These are phyloP conservation scores for Cottoperca gobio DNA, from an alignment of 2,797 vertebrate genomes.

Conservation along the genomic window DNA sequence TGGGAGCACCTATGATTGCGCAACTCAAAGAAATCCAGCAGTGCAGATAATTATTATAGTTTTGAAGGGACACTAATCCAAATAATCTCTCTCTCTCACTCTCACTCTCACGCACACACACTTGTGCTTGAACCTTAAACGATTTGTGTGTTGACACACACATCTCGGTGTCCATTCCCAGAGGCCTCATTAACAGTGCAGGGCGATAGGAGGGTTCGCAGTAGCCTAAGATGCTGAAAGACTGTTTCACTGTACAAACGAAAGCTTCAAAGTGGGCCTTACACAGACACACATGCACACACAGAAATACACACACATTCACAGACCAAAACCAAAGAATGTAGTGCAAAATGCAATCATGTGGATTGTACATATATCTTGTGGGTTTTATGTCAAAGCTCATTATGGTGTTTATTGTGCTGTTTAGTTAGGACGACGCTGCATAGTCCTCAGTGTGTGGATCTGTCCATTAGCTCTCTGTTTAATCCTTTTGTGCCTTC, in stretches of 20 bases:
- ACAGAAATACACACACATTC: conserved; percentile 12
- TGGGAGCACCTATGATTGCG: not conserved
- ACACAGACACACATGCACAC: not conserved
- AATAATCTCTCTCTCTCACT: conserved; percentile 17
- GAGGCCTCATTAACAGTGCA: conserved; percentile 81
- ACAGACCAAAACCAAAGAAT: conserved; percentile 28
- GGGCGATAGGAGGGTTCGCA: conserved; percentile 62
- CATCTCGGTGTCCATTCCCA: conserved; percentile 71
- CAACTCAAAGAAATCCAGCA: conserved; percentile 16
- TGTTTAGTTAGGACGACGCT: conserved; percentile 19
- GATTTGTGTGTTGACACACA: conserved; percentile 68
- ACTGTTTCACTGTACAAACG: conserved; percentile 76
- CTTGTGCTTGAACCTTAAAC: conserved; percentile 63
- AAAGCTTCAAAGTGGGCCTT: conserved; percentile 69
- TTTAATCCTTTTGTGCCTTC: conserved; percentile 50
- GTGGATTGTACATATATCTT: conserved; percentile 19
- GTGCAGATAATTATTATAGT: conserved; percentile 42
- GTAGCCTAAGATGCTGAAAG: conserved; percentile 67
- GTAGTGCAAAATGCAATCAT: conserved; percentile 21
- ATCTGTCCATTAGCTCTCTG: conserved; percentile 38
- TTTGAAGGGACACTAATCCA: conserved; percentile 37
- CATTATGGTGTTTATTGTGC: conserved; percentile 2
- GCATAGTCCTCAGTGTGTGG: conserved; percentile 22
- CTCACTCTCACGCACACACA: conserved; percentile 4
- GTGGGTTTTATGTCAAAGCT: conserved; percentile 25